phyloP scores from a whole-genome alignment of 2,113 vertebrate genomes.

The Halcyon malimbica region DNA sequence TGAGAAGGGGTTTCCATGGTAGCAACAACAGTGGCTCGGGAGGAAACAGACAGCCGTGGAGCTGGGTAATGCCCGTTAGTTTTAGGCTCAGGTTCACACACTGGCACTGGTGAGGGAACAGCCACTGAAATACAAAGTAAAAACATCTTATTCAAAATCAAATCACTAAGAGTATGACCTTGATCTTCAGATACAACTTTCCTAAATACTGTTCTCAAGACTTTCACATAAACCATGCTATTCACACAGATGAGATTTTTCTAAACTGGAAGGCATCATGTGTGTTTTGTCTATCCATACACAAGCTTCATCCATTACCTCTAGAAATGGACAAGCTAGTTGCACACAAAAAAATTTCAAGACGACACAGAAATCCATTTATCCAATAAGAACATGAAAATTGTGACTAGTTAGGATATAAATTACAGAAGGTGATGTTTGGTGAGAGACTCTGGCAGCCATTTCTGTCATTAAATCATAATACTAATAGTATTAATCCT shows the following conservation, averaged over 20 bases:
- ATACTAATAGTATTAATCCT: background rate
- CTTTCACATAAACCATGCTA: background rate
- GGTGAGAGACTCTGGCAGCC: background rate
- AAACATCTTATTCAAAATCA: background rate
- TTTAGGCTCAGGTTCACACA: slow-evolving; percentile 83
- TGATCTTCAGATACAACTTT: background rate
- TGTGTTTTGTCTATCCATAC: background rate
- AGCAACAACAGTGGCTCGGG: slow-evolving; percentile 86
- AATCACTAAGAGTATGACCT: background rate
- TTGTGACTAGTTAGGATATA: background rate
- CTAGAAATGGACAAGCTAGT: background rate
- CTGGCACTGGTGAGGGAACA: slow-evolving; percentile 86
- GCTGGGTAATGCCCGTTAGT: slow-evolving; percentile 79
- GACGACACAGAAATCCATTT: background rate
- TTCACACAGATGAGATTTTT: background rate
- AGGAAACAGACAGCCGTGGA: slow-evolving; percentile 85
- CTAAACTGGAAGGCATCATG: background rate
- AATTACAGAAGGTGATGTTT: background rate
- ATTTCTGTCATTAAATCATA: background rate
- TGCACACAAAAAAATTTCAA: background rate
- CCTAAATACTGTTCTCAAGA: background rate
- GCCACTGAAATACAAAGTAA: slow-evolving; percentile 81
- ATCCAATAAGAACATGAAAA: background rate
- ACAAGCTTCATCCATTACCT: background rate
- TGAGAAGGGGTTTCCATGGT: slow-evolving; percentile 87